Conservation (phyloP, 2,888 invertebrate genomes). For the Limenitis camilla region DNA sequence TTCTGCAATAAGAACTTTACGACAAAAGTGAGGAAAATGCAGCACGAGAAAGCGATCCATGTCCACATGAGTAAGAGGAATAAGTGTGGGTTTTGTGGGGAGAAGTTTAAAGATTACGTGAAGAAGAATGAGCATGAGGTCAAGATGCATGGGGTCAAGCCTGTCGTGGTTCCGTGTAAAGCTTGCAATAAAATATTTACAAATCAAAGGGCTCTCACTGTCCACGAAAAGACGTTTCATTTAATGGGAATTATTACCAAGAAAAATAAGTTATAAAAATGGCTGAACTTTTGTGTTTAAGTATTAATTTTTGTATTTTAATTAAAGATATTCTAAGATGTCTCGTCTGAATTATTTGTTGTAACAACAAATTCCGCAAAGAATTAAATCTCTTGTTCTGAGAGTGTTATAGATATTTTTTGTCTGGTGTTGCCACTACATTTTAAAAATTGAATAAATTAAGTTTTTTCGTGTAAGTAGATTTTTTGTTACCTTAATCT, state of each 20-base stretch:
- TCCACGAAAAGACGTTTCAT: slow-evolving; percentile 36
- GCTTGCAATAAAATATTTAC: slow-evolving; percentile 64
- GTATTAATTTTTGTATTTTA: too few relatives aligned
- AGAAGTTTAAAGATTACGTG: slow-evolving; percentile 51
- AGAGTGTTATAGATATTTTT: too few relatives aligned
- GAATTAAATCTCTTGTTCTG: too few relatives aligned
- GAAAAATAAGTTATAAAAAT: too few relatives aligned
- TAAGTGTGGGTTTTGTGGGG: slow-evolving; percentile 43
- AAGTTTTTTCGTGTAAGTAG: not conserved
- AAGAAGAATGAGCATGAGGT: slow-evolving; percentile 55
- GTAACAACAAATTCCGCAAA: too few relatives aligned
- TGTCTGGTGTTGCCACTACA: too few relatives aligned
- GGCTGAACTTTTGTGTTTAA: too few relatives aligned
- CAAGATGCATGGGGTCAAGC: slow-evolving; percentile 49
- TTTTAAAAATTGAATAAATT: not conserved
- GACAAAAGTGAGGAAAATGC: slow-evolving; percentile 50
- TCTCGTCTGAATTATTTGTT: too few relatives aligned
- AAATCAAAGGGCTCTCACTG: slow-evolving; percentile 61
- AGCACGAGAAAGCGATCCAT: slow-evolving; percentile 57
- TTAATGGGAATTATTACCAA: too few relatives aligned
- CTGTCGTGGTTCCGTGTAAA: slow-evolving; percentile 52
- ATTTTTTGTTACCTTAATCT: not conserved
- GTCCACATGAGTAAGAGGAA: slow-evolving; percentile 34
- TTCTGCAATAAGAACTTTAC: slow-evolving; percentile 60
- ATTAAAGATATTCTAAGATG: too few relatives aligned